Base-by-base conservation (phyloP, 35 echinoderm and acorn worm species). In the Heliocidaris tuberculata region DNA sequence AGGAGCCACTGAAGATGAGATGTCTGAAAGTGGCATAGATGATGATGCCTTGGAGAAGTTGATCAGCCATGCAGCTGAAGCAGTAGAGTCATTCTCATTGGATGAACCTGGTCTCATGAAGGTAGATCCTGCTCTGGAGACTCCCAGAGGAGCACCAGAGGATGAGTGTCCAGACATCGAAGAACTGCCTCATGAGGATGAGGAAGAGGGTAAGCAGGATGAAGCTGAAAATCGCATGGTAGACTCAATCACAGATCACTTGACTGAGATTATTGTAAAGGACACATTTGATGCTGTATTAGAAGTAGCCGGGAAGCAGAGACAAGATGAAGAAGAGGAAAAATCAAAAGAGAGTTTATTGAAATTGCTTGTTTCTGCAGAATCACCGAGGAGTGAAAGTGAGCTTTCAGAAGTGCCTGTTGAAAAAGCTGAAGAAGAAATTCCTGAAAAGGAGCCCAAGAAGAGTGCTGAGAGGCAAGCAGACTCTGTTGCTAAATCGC, bases 31-130 rank as follows among this genome's bases (percentile, higher is more conserved):
- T 88, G 86, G 95, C 48, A 97, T 96, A 7, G 98, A 99, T 94
- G 98, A 99, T 95, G 97, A 95, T 86, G 97, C 95, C 17, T 85
- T 99, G 42, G 95, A 97, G 60, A 96, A 95, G 86, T 94, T 99
- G 10, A 99, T 99, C 94, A 96, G 86, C 65, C 94, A 95, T 48
- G 94, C 98, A 52, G 98, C 98, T 86, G 95, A 94, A 54, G 98
- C 98, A 16, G 98, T 99, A 85, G 98, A 99, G 89, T 97, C 98
- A 16, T 99, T 99, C 94, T 96, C 95, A 11, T 49, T 93, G 29
- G 95, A 96, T 85, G 96, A 96, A 93, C 85, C 56, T 35, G 35
- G 48, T 24, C 86, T 94, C 48, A 48, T 85, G 19, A 96, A 97
- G 48, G 94, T 42, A 7, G 97, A 95, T 32, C 60, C 89, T 9